Evolutionary conservation across 1,140 invertebrate genomes (phyloP).

Genomic region (Drosophila pseudoananassae): DNA sequence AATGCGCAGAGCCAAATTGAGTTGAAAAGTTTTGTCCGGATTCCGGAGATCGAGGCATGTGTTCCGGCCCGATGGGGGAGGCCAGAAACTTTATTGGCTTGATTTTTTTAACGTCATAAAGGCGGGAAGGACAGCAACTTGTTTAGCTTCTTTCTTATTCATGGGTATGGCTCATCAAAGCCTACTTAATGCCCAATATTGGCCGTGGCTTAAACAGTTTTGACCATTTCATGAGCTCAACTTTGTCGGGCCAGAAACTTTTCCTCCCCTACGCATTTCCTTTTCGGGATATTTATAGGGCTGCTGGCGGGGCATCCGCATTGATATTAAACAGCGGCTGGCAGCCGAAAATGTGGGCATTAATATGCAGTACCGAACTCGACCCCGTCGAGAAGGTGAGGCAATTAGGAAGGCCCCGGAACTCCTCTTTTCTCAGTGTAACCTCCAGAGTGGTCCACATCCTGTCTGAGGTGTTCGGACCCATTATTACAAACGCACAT

Average conservation of each 20-base stretch:
- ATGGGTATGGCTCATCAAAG: constrained; percentile 73
- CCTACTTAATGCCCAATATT: constrained; percentile 79
- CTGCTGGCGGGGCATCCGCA: constrained; percentile 56
- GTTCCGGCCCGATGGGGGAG: no score
- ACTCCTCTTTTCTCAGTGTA: constrained; percentile 9
- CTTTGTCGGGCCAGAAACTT: constrained; percentile 34
- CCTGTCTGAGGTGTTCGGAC: constrained; percentile 35
- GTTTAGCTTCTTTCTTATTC: constrained; percentile 68
- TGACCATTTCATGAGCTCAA: constrained; percentile 54
- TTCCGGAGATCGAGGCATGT: neutral
- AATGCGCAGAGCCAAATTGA: constrained; percentile 60
- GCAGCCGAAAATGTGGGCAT: constrained; percentile 46
- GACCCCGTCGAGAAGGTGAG: constrained; percentile 42
- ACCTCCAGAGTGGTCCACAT: constrained; percentile 21
- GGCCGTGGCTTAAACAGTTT: constrained; percentile 71
- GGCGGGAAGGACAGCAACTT: constrained; percentile 7
- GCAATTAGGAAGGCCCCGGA: constrained; percentile 40
- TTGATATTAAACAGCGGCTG: constrained; percentile 63
- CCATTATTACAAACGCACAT: constrained; percentile 46
- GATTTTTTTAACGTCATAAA: constrained; percentile 66
- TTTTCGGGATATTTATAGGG: constrained; percentile 47
- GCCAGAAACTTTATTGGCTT: constrained; percentile 64
- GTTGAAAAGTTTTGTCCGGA: constrained; percentile 60
- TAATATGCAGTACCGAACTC: constrained; percentile 67
- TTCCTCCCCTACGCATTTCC: neutral